Evolutionary conservation across 2,888 invertebrate species (phyloP), one percentile per base, ranked within the genome.

Genomic region (Agapostemon virescens): DNA sequence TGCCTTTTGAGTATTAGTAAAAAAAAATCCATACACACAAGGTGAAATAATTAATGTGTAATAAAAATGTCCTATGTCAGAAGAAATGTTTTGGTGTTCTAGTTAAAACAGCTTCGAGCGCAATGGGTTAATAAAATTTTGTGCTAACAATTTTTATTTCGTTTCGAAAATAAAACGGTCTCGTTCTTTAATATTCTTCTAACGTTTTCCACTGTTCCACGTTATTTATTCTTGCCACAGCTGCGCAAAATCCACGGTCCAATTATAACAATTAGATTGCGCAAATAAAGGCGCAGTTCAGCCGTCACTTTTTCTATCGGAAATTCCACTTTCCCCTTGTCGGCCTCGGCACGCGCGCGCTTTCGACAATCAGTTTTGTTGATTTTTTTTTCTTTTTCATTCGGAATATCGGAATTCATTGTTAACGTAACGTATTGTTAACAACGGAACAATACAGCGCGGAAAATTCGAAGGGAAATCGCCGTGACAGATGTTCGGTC

Each of bases 361-460:
- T 30, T 23, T 1, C 0, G 64, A 38, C 68, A 45, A 71, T 55
- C 26, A 17, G 11, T 45, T 72, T n/a, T n/a, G n/a, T n/a, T n/a
- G n/a, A n/a, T n/a, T n/a, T n/a, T n/a, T n/a, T n/a, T n/a, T n/a
- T n/a, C n/a, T n/a, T n/a, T 40, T 42, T 45, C 61, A 38, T 15
- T 42, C 36, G 30, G 15, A 20, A 61, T 30, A 33, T 38, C 52
- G n/a, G n/a, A n/a, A n/a, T n/a, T n/a, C n/a, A n/a, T n/a, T n/a
- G n/a, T n/a, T n/a, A n/a, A n/a, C n/a, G n/a, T n/a, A n/a, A n/a
- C n/a, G n/a, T n/a, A n/a, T 75, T 11, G 76, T 61, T 77, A 75
- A 81, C 55, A 81, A 70, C 49, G 87, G 85, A 86, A 86, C 77
- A 84, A 79, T 84, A 86, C 85, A 61, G 61, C 42, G 71, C 38